Evolutionary conservation across 2,888 invertebrate genomes (phyloP).

Genomic region (Melikaiella ostensackeni): DNA sequence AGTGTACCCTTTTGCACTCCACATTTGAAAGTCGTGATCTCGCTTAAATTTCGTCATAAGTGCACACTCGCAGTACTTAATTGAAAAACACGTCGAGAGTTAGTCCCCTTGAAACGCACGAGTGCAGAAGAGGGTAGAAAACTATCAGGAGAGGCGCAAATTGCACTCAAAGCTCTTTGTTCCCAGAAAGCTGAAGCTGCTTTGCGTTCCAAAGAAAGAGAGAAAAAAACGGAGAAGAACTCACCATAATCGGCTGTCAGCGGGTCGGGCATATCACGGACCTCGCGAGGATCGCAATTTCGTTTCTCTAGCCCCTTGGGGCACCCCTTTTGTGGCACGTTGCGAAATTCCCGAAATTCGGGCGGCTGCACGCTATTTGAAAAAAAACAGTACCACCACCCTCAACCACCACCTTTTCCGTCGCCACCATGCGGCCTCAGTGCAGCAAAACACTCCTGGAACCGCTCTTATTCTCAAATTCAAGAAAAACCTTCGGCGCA

Average conservation of each 20-base stretch:
- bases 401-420: conserved; percentile 39
- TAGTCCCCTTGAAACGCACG: conserved; percentile 9
- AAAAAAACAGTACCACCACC: conserved; percentile 47
- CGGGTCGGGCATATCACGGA: conserved; percentile 69
- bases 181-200: conserved; percentile 19
- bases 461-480: conserved; percentile 38
- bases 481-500: conserved; percentile 48
- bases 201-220: neutral
- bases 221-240: conserved; percentile 23
- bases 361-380: conserved; percentile 47
- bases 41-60: neutral
- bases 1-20: neutral
- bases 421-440: conserved; percentile 41
- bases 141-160: conserved; percentile 34
- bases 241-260: conserved; percentile 70
- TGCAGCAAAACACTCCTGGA: conserved; percentile 26
- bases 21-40: neutral
- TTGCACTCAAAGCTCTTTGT: conserved; percentile 33
- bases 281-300: conserved; percentile 56
- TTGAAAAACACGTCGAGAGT: conserved; percentile 31
- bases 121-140: conserved; percentile 15
- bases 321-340: conserved; percentile 42
- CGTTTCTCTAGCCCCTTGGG: conserved; percentile 49
- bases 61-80: neutral
- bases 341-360: conserved; percentile 49